Evolutionary conservation across 2,113 vertebrate genomes (phyloP).

Genomic region (Lota lota): DNA sequence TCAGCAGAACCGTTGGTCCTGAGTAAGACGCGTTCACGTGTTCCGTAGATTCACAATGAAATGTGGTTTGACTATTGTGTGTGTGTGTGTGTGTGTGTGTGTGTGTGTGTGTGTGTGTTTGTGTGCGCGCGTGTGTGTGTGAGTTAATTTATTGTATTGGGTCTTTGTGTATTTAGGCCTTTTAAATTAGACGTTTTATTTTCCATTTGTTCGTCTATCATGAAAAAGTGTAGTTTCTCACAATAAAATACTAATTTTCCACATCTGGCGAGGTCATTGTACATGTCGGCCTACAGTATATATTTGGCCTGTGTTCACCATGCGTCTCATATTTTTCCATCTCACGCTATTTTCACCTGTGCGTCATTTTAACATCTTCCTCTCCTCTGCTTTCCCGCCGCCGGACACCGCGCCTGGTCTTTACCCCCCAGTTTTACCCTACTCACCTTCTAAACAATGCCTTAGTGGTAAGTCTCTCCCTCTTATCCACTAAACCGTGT

Average conservation of each 20-base stretch:
- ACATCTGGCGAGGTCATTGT: neutral
- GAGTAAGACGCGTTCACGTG: constrained; percentile 13
- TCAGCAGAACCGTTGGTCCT: no score
- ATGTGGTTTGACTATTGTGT: neutral
- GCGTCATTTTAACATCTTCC: constrained; percentile 70
- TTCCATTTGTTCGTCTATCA: no score
- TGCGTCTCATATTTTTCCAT: constrained; percentile 54
- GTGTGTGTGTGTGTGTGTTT: neutral
- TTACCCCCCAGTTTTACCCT: constrained; percentile 75
- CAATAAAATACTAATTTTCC: no score
- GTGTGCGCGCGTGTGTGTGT: constrained; percentile 21
- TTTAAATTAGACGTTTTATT: neutral
- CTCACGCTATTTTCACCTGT: constrained; percentile 55
- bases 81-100: constrained; percentile 1
- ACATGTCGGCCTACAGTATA: constrained; percentile 6
- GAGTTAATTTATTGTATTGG: neutral
- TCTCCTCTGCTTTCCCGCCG: constrained; percentile 70
- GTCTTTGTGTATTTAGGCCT: neutral
- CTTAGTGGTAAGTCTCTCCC: constrained; percentile 72
- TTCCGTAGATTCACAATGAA: constrained; percentile 36
- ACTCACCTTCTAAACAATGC: constrained; percentile 78
- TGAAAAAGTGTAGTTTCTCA: no score
- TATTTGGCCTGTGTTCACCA: constrained; percentile 33
- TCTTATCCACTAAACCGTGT: constrained; percentile 60
- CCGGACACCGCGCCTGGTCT: constrained; percentile 70